Evolutionary conservation across 2,797 vertebrate species (phyloP).

Genomic region (Micropoecilia bifurca): DNA sequence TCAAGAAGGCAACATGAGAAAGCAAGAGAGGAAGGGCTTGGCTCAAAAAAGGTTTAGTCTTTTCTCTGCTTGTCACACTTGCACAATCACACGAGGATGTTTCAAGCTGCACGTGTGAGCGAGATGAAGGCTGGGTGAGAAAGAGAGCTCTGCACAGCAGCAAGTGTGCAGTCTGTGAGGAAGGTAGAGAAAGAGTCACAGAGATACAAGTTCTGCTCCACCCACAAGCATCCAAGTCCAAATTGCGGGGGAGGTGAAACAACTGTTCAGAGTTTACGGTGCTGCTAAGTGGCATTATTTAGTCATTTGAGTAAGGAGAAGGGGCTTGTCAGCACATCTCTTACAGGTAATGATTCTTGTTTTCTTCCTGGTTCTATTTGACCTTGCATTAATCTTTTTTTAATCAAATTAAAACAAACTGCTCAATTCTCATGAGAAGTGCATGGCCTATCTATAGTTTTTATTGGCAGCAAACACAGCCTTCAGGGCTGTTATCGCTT

Average conservation of each 20-base stretch:
- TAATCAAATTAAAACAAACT: background rate
- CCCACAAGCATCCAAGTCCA: slow-evolving; percentile 75
- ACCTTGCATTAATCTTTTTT: slow-evolving; percentile 13
- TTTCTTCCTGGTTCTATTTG: background rate
- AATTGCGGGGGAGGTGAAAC: slow-evolving; percentile 77
- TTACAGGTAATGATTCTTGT: slow-evolving; percentile 62
- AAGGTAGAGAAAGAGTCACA: slow-evolving; percentile 29
- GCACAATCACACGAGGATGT: slow-evolving; percentile 40
- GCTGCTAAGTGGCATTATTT: slow-evolving; percentile 64
- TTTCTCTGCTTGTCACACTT: slow-evolving; percentile 21
- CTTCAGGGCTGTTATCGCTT: slow-evolving; percentile 13
- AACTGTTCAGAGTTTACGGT: slow-evolving; percentile 65
- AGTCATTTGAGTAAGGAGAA: slow-evolving; percentile 53
- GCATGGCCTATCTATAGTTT: background rate
- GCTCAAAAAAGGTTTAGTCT: slow-evolving; percentile 12
- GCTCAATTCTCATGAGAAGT: background rate
- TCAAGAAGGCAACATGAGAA: slow-evolving; percentile 28
- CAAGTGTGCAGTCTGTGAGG: slow-evolving; percentile 9
- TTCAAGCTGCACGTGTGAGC: slow-evolving; percentile 43
- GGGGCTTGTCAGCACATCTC: slow-evolving; percentile 47
- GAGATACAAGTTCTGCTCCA: slow-evolving; percentile 72
- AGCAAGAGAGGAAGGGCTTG: slow-evolving; percentile 22
- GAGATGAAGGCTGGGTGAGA: slow-evolving; percentile 47
- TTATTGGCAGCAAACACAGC: slow-evolving; percentile 20
- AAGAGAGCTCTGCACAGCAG: slow-evolving; percentile 20